Percentiles rank a stretch among this genome's conserved stretches.
Evolutionary conservation across 2,888 invertebrate genomes (phyloP).

Genomic region (Apamea epomidion): DNA sequence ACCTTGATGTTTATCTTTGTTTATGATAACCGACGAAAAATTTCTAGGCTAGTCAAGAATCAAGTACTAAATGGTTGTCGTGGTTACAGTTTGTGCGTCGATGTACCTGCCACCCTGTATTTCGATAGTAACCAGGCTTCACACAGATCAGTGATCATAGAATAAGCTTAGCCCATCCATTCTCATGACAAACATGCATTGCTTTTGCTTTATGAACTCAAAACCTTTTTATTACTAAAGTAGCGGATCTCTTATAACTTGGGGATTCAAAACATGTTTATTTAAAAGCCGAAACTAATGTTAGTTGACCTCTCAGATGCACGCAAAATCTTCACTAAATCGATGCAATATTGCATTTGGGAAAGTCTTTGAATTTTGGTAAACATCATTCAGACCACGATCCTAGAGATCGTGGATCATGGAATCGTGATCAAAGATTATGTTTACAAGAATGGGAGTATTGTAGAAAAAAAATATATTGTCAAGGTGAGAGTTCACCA

Average conservation of each 20-base stretch:
- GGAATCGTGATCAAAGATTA: conserved; percentile 35
- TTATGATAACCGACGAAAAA: too few relatives aligned
- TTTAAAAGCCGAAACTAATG: conserved; percentile 56
- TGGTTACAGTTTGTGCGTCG: too few relatives aligned
- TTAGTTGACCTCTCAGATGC: conserved; percentile 50
- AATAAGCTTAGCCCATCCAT: not conserved
- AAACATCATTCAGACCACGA: conserved; percentile 31
- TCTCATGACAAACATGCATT: too few relatives aligned
- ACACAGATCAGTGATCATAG: too few relatives aligned
- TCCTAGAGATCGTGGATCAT: conserved; percentile 28
- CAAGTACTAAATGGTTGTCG: too few relatives aligned
- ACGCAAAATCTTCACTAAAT: conserved; percentile 39
- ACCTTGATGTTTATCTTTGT: too few relatives aligned
- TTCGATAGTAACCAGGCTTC: too few relatives aligned
- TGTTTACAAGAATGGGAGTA: not conserved
- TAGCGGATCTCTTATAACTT: conserved; percentile 16
- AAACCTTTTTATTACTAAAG: not conserved
- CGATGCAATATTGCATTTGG: conserved; percentile 17
- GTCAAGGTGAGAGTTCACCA: conserved; percentile 44
- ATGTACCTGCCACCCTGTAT: too few relatives aligned
- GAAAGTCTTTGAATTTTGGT: conserved; percentile 35
- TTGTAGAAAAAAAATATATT: conserved; percentile 7
- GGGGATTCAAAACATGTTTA: conserved; percentile 28
- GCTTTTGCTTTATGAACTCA: too few relatives aligned
- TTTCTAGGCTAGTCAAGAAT: too few relatives aligned